A percentile compares a stretch with the other conserved stretches of the same genome.
Evolutionary conservation across 2,888 invertebrate species (phyloP).

Genomic region (Trileptium ribeirensis): DNA sequence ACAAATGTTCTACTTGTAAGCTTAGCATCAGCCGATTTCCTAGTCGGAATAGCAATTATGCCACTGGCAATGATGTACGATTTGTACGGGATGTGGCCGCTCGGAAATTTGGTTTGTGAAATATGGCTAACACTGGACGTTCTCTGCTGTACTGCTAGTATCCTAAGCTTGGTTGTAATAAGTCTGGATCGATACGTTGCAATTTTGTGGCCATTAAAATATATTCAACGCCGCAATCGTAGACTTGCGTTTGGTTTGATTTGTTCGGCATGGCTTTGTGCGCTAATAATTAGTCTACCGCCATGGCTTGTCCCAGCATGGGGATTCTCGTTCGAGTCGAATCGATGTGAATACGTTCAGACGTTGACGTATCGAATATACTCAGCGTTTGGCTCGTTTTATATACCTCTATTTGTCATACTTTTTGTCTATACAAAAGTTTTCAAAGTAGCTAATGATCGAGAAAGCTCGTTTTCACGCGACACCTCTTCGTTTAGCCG

Average conservation of each 20-base stretch:
- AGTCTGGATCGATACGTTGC: constrained; percentile 52
- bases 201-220: constrained; percentile 51
- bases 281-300: constrained; percentile 49
- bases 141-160: constrained; percentile 49
- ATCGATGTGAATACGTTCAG: constrained; percentile 12
- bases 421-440: constrained; percentile 52
- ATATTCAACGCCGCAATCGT: constrained; percentile 38
- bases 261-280: constrained; percentile 50
- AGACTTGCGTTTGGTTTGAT: constrained; percentile 47
- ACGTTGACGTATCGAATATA: constrained; percentile 50
- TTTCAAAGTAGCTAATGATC: constrained; percentile 47
- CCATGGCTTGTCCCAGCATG: constrained; percentile 50
- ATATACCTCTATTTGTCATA: constrained; percentile 54
- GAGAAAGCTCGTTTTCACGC: constrained; percentile 18
- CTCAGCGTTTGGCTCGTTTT: constrained; percentile 55
- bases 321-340: constrained; percentile 28
- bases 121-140: constrained; percentile 50
- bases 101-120: constrained; percentile 40
- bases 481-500: too few species aligned
- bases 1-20: constrained; percentile 52
- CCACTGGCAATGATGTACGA: constrained; percentile 51
- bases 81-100: constrained; percentile 48
- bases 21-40: constrained; percentile 51
- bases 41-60: constrained; percentile 52
- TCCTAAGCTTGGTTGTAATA: constrained; percentile 49